Percentiles rank a stretch among this genome's conserved stretches.
Conservation (phyloP, 2,888 invertebrate species). For the Cacoxenus indagator region DNA sequence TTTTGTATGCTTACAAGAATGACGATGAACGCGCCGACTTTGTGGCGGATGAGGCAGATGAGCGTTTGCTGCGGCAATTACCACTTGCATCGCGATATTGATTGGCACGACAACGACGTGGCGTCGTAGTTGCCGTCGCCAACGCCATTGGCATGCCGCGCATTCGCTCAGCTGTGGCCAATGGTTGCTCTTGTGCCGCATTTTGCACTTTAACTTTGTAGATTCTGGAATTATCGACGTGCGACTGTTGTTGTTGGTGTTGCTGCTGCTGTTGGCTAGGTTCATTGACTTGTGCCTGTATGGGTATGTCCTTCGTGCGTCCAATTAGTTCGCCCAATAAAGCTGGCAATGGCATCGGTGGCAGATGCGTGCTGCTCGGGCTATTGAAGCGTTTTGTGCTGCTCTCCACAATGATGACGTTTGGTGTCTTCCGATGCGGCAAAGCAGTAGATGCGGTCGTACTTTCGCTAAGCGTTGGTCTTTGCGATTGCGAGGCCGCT, state of each 20-base stretch:
- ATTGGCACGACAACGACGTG: constrained; percentile 51
- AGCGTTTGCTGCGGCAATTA: constrained; percentile 54
- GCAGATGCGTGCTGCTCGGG: not conserved
- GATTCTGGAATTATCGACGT: constrained; percentile 53
- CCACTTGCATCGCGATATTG: constrained; percentile 57
- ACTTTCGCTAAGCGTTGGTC: not conserved
- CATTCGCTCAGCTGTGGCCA: not conserved
- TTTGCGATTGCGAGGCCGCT: constrained; percentile 32
- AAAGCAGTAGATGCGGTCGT: not conserved
- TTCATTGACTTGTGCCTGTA: constrained; percentile 24
- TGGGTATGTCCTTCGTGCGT: constrained; percentile 48
- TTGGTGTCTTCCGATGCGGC: not conserved
- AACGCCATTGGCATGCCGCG: constrained; percentile 18
- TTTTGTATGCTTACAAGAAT: constrained; percentile 55
- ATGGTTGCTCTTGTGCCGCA: constrained; percentile 24
- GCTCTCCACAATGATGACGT: not conserved
- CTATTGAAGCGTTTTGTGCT: constrained; percentile 15
- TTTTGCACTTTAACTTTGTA: constrained; percentile 58
- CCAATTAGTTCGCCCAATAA: constrained; percentile 21
- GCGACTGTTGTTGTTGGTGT: constrained; percentile 24
- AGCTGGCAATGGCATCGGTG: not conserved
- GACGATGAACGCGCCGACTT: too few species aligned
- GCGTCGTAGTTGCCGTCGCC: constrained; percentile 20
- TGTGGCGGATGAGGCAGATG: constrained; percentile 13
- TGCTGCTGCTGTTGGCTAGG: constrained; percentile 6